phyloP scores from a whole-genome alignment of 2,888 invertebrate species.

The Pilophorus perplexus region DNA sequence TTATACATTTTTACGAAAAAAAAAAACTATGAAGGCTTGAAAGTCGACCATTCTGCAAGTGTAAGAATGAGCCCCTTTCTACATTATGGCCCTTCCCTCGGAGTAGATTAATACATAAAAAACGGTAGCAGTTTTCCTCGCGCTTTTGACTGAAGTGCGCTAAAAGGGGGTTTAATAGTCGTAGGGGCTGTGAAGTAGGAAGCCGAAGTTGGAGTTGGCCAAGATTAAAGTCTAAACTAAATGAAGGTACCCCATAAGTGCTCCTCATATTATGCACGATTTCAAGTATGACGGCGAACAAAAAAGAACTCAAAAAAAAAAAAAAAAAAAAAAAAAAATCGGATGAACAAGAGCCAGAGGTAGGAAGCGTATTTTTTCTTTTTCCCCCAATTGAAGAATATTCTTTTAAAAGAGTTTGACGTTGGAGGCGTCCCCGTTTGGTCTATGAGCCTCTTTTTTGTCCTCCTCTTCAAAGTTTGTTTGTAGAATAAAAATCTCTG shows the following conservation, averaged over 20 bases:
- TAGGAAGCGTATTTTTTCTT: not conserved
- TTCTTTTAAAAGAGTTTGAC: slow-evolving; percentile 5
- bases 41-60: too few species aligned
- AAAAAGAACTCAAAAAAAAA: slow-evolving; percentile 1
- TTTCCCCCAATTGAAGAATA: slow-evolving; percentile 31
- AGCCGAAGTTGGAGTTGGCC: slow-evolving; percentile 23
- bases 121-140: not conserved
- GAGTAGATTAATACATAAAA: slow-evolving; percentile 28
- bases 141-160: slow-evolving; percentile 12
- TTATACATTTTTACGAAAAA: too few species aligned
- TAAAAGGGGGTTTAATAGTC: not conserved
- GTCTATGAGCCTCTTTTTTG: too few species aligned
- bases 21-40: too few species aligned
- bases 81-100: too few species aligned
- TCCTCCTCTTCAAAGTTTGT: slow-evolving; percentile 1
- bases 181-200: not conserved
- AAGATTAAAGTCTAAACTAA: slow-evolving; percentile 38
- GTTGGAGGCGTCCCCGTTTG: slow-evolving; percentile 5
- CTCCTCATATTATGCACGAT: slow-evolving; percentile 28
- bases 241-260: slow-evolving; percentile 37
- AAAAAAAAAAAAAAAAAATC: not conserved
- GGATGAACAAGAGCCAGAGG: not conserved
- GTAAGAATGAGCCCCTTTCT: too few species aligned
- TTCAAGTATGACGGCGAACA: slow-evolving; percentile 4
- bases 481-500: slow-evolving; percentile 7